Percentiles rank a stretch among this genome's conserved stretches.
These are phyloP conservation scores for Leucophenga montana DNA, from an alignment of 2,888 invertebrate genomes.

Conservation along the genomic window DNA sequence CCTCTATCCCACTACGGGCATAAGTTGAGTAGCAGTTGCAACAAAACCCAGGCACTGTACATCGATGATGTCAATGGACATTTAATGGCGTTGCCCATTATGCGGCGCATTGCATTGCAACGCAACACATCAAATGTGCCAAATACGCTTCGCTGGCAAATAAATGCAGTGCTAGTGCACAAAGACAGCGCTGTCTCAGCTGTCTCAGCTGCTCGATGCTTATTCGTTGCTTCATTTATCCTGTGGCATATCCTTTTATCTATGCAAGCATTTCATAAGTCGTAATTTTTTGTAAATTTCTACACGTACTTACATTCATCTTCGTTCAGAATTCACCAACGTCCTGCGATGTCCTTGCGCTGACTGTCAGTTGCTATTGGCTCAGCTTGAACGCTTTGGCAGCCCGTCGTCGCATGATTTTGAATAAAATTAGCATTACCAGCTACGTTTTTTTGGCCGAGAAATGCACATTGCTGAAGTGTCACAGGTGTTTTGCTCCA, in stretches of 20 bases:
- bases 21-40: background rate
- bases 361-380: background rate
- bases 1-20: background rate
- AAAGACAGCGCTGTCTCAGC: conserved; percentile 2
- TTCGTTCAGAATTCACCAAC: conserved; percentile 41
- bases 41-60: too few relatives aligned
- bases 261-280: conserved; percentile 38
- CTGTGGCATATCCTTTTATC: conserved; percentile 33
- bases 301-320: conserved; percentile 67
- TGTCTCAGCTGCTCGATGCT: conserved; percentile 46
- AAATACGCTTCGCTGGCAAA: conserved; percentile 68
- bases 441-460: conserved; percentile 38
- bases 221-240: background rate
- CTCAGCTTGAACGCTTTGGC: background rate
- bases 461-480: conserved; percentile 31
- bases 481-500: conserved; percentile 47
- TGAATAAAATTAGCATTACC: conserved; percentile 67
- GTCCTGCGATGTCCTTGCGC: background rate
- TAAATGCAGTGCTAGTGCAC: conserved; percentile 51
- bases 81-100: conserved; percentile 68
- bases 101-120: conserved; percentile 57
- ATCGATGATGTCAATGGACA: conserved; percentile 63
- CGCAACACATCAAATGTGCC: conserved; percentile 58
- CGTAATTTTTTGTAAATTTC: conserved; percentile 68
- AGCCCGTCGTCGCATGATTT: conserved; percentile 38